Evolutionary conservation across 2,888 invertebrate genomes (phyloP).

Genomic region (Drosophila pegasa): DNA sequence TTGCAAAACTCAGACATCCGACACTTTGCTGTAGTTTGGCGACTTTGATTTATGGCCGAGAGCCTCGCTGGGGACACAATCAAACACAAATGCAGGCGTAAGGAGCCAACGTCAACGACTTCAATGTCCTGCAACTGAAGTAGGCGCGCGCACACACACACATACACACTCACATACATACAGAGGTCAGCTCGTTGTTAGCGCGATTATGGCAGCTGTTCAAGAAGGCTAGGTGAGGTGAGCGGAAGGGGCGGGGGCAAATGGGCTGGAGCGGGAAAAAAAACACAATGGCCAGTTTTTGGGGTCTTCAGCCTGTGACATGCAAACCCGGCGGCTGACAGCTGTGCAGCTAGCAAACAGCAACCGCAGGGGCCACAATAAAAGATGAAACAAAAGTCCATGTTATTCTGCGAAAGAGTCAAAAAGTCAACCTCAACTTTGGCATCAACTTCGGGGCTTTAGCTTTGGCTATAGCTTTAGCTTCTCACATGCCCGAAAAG

Average conservation of each 20-base stretch:
- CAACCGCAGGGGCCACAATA: slow-evolving; percentile 15
- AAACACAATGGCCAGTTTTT: slow-evolving; percentile 58
- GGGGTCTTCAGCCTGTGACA: slow-evolving; percentile 51
- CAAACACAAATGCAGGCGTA: slow-evolving; percentile 64
- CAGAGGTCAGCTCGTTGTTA: slow-evolving; percentile 50
- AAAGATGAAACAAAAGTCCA: slow-evolving; percentile 74
- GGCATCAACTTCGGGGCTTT: slow-evolving; percentile 38
- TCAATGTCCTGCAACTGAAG: slow-evolving; percentile 59
- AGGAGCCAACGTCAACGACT: slow-evolving; percentile 56
- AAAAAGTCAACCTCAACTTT: slow-evolving; percentile 70
- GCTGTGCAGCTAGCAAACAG: slow-evolving; percentile 19
- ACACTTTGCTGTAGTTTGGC: slow-evolving; percentile 74
- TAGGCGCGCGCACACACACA: slow-evolving; percentile 37
- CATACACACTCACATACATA: background rate
- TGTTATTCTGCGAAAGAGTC: slow-evolving; percentile 75
- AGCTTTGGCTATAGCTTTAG: slow-evolving; percentile 24
- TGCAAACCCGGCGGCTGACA: slow-evolving; percentile 64
- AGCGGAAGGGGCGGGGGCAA: slow-evolving; percentile 8
- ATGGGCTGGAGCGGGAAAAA: slow-evolving; percentile 11
- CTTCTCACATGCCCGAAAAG: slow-evolving; percentile 69
- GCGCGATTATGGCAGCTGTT: slow-evolving; percentile 59
- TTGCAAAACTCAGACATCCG: slow-evolving; percentile 75
- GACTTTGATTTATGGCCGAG: slow-evolving; percentile 78
- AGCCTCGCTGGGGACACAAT: slow-evolving; percentile 64
- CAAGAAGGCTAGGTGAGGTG: background rate